Evolutionary conservation across 2,888 invertebrate genomes (phyloP), one percentile per base, ranked within the genome.

Genomic region (Oscheius sp.): DNA sequence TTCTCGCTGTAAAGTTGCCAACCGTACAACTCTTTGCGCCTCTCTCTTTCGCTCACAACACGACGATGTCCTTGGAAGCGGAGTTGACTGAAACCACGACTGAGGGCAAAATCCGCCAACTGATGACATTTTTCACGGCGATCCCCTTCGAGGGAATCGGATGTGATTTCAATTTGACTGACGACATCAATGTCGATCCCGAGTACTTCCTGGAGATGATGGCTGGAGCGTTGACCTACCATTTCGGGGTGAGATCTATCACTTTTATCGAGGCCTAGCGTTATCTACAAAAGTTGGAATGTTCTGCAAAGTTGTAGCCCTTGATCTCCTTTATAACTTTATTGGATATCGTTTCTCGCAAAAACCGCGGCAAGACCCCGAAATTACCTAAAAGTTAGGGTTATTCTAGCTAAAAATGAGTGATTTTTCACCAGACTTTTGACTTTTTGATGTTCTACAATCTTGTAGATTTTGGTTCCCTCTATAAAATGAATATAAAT

Each of bases 181-280:
- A 23, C 17, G 52, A 33, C 20, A 10, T 37, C 17, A 65, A 65
- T 23, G 29, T 20, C 27, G 65, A 65, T 17, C 23, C 15, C 27
- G 65, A 65, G 20, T 65, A 65, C 42, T 52, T 65, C 34, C 17
- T 46, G n/a, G 65, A 65, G n/a, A 65, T 53, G 65, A 52, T 65
- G 53, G 53, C 65, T 25, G 65, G 53, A 27, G 65, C 65, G 0
- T 17, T 65, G 17, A 65, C 52, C 27, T 42, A 65, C 27, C 65
- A 65, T 12, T 65, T 65, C 37, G 31, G 27, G 4, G 65, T 65
- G 8, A 42, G 37, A 2, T 3, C 23, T 20, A 34, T n/a, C n/a
- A n/a, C n/a, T n/a, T n/a, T n/a, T n/a, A n/a, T n/a, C n/a, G n/a
- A n/a, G n/a, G 4, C 4, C 15, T n/a, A n/a, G n/a, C n/a, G n/a